Evolutionary conservation across 1,140 invertebrate genomes (phyloP).

Genomic region (Drosophila guanche): DNA sequence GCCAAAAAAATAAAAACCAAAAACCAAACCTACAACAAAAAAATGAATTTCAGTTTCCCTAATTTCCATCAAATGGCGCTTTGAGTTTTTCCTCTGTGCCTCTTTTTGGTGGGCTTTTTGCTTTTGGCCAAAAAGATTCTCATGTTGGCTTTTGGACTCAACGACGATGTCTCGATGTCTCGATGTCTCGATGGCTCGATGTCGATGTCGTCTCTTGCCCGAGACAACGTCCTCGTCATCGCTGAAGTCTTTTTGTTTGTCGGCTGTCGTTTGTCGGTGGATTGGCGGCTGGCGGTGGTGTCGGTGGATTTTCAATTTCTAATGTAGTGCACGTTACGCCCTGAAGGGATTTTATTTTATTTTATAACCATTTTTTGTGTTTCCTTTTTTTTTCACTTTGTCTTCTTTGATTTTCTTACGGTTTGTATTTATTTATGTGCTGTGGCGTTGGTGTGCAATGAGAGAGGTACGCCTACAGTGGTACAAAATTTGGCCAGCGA

Average conservation of each 20-base stretch:
- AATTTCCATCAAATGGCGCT: conserved; percentile 79
- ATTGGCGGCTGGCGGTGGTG: conserved; percentile 40
- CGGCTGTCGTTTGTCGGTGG: conserved; percentile 14
- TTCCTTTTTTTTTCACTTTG: conserved; percentile 49
- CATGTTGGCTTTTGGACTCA: conserved; percentile 60
- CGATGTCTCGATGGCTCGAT: conserved; percentile 51
- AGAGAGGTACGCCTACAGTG: conserved; percentile 35
- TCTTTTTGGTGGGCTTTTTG: conserved; percentile 25
- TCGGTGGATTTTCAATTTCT: conserved; percentile 81
- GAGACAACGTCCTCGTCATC: conserved; percentile 46
- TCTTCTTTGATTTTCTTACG: conserved; percentile 57
- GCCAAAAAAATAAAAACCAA: conserved; percentile 9
- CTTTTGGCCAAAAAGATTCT: conserved; percentile 68
- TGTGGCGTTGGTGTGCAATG: conserved; percentile 27
- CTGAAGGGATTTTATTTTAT: conserved; percentile 79
- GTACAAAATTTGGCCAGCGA: not conserved
- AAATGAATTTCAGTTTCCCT: conserved; percentile 36
- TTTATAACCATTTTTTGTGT: conserved; percentile 42
- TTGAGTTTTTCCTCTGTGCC: conserved; percentile 31
- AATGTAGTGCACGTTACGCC: conserved; percentile 81
- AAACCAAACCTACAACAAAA: conserved; percentile 58
- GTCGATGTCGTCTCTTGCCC: conserved; percentile 30
- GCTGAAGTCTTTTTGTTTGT: conserved; percentile 31
- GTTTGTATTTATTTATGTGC: conserved; percentile 70
- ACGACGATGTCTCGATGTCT: conserved; percentile 24